Evolutionary conservation across 2,113 vertebrate genomes (phyloP), one percentile per base, ranked within the genome.

Genomic region (Monopterus albus): DNA sequence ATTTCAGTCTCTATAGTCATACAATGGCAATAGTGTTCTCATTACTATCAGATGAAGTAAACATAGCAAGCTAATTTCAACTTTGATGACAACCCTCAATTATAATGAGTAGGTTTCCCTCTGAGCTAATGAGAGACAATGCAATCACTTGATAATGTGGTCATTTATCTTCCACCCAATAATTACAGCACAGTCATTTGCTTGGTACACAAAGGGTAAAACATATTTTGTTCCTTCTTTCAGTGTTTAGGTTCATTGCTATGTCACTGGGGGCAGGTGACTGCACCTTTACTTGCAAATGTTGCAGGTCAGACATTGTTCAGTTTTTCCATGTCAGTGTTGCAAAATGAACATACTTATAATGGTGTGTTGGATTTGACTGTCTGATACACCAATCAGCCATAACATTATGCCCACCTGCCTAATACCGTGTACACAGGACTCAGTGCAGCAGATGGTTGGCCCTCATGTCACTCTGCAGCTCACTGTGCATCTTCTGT

Each of bases 21-120:
- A 36, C 42, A 67, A 33, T 18, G 49, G 52, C 33, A 43, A 36
- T 21, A 15, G 35, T 36, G 49, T 74, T 68, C 79, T 72, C 58
- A 72, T 86, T 75, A 75, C 28, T 53, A 75, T 68, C 49, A 82
- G 51, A 59, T 45, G 58, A 63, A 70, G 60, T 25, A 63, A 72
- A 83, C 63, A 68, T 33, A 25, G 72, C 45, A 55, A 8, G 76
- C 63, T 84, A 51, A 87, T 86, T 89, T 82, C 43, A 76, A 45
- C 65, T 65, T 40, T 65, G 67, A 79, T 80, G 76, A 59, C 70
- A 73, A 28, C 38, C 26, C 51, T 72, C 51, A 64, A 50, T 82
- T 78, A 75, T 59, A 78, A 78, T 43, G 69, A 64, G 52, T 36
- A 64, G 23, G 46, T 70, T 70, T 79, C 21, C 66, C 53, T 53